Percentiles rank a stretch among this genome's conserved stretches.
Evolutionary conservation across 2,797 vertebrate genomes (phyloP).

Genomic region (Falco berigora): DNA sequence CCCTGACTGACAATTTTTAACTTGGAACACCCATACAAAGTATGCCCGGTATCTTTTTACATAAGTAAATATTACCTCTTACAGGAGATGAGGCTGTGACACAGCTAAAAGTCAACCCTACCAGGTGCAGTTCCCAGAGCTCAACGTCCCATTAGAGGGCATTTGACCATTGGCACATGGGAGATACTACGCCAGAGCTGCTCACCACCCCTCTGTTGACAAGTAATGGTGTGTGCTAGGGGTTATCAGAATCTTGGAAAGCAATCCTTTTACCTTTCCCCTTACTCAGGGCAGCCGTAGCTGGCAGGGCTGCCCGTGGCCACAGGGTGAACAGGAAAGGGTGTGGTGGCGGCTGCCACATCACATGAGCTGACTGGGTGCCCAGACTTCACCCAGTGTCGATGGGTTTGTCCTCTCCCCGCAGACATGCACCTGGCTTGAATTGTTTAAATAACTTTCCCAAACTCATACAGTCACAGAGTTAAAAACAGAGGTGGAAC

Average conservation of each 20-base stretch:
- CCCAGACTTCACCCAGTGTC: not conserved
- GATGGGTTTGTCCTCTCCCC: not conserved
- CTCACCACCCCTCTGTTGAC: not conserved
- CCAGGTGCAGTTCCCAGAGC: not conserved
- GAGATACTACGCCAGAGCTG: not conserved
- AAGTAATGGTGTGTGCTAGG: accelerated
- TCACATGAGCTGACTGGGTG: not conserved
- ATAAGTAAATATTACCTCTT: not conserved
- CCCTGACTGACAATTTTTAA: not conserved
- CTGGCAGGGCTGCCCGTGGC: not conserved
- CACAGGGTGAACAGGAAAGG: not conserved
- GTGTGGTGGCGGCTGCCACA: not conserved
- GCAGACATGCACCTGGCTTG: not conserved
- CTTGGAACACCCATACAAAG: not conserved
- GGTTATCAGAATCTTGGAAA: not conserved
- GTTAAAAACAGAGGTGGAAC: not conserved
- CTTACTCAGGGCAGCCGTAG: accelerated
- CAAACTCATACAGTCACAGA: not conserved
- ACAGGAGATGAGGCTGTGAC: not conserved
- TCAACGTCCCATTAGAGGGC: accelerated
- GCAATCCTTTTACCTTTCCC: not conserved
- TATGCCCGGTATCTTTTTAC: not conserved
- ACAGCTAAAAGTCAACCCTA: not conserved
- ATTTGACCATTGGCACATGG: no score
- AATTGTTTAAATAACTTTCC: not conserved